A percentile compares a stretch with the other conserved stretches of the same genome.
Conservation (phyloP, 2,888 invertebrate genomes). For the Blastobasis adustella region DNA sequence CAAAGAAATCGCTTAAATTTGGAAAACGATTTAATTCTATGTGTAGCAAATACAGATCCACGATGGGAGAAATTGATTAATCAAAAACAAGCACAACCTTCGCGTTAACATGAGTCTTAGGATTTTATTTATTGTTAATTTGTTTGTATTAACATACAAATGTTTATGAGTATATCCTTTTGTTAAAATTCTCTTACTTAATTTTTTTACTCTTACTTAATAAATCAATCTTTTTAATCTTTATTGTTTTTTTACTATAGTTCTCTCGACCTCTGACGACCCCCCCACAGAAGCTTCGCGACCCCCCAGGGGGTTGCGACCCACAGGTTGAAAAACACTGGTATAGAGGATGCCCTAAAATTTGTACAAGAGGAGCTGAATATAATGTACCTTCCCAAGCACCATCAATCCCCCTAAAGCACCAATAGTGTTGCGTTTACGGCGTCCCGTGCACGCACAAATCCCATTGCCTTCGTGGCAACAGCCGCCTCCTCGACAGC, state of each 20-base stretch:
- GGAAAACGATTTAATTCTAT: constrained; percentile 19
- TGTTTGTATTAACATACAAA: constrained; percentile 3
- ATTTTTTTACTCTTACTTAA: neutral
- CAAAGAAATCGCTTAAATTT: constrained; percentile 24
- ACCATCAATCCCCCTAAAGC: too few species aligned
- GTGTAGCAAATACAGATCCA: neutral
- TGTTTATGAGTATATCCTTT: constrained; percentile 3
- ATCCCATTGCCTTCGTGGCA: too few species aligned
- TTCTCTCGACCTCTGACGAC: constrained; percentile 5
- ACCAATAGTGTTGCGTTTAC: too few species aligned
- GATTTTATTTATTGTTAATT: constrained; percentile 3
- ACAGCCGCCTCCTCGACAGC: too few species aligned
- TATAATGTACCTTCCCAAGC: too few species aligned
- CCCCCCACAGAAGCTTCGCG: constrained; percentile 3
- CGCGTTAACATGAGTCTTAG: constrained; percentile 3
- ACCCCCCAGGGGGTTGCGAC: too few species aligned
- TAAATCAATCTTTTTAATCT: neutral
- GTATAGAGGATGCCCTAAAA: too few species aligned
- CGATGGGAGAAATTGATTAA: neutral
- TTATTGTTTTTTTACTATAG: neutral
- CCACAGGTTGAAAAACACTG: neutral
- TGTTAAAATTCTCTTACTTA: neutral
- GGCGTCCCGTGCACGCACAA: too few species aligned
- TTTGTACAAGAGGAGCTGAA: too few species aligned
- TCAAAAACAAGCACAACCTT: constrained; percentile 1